Evolutionary conservation across 2,888 invertebrate genomes (phyloP).

Genomic region (Ichneumon xanthorius): DNA sequence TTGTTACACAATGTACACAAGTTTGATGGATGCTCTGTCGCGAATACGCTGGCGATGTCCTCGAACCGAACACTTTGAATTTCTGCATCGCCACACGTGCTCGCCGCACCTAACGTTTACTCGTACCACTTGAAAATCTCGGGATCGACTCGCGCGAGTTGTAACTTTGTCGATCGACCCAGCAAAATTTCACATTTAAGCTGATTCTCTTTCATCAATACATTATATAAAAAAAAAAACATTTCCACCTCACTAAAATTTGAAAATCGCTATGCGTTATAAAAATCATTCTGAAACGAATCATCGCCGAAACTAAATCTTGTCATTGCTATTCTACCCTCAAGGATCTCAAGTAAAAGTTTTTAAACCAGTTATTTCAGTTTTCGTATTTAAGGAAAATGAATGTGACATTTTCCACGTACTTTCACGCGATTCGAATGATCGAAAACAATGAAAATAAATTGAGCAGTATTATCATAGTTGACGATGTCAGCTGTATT

Average conservation of each 20-base stretch:
- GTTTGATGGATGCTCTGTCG: background rate
- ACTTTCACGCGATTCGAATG: background rate
- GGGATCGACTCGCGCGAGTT: background rate
- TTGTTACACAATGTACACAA: background rate
- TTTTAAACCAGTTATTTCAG: background rate
- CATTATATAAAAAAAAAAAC: background rate
- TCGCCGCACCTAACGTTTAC: slow-evolving; percentile 52
- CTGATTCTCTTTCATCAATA: background rate
- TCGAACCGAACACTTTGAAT: background rate
- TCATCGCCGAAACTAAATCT: background rate
- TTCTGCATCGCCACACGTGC: slow-evolving; percentile 52
- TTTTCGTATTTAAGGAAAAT: background rate
- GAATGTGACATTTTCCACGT: background rate
- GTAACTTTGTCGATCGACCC: background rate
- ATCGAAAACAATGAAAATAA: background rate
- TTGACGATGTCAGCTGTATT: background rate
- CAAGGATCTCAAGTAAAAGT: background rate
- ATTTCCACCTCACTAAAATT: background rate
- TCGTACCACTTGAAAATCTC: slow-evolving; percentile 39
- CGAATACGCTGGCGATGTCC: background rate
- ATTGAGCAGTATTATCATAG: background rate
- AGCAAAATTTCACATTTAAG: background rate
- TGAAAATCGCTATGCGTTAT: background rate
- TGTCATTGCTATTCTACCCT: background rate
- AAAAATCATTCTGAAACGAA: background rate